A percentile compares a stretch with the other conserved stretches of the same genome.
Evolutionary conservation across 2,888 invertebrate species (phyloP).

Genomic region (Pinctada fucata): DNA sequence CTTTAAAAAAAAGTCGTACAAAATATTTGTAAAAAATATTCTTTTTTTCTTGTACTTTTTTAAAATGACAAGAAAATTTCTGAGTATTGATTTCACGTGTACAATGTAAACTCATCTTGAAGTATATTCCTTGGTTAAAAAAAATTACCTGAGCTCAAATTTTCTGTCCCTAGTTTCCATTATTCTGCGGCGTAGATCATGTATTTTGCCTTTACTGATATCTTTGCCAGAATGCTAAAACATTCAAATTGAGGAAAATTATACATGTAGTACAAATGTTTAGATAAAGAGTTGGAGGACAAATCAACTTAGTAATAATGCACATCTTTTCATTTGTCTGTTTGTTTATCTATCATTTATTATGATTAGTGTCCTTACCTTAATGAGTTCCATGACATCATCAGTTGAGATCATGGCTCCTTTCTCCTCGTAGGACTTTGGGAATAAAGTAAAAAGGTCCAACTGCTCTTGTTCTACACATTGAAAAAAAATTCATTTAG

Average conservation of each 20-base stretch:
- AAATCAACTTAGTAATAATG: no score
- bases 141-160: constrained; percentile 29
- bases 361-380: constrained; percentile 19
- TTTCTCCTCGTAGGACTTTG: constrained; percentile 34
- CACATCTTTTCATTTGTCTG: background rate
- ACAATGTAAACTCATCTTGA: no score
- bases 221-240: constrained; percentile 29
- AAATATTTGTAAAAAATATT: no score
- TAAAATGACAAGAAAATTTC: no score
- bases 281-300: no score
- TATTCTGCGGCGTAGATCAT: constrained; percentile 17
- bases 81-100: no score
- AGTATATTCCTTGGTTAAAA: no score
- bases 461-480: constrained; percentile 13
- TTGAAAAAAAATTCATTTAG: no score
- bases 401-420: constrained; percentile 30
- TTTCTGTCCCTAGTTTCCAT: constrained; percentile 22
- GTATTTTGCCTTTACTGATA: constrained; percentile 19
- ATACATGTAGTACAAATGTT: background rate
- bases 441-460: constrained; percentile 27
- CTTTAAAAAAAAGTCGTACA: no score
- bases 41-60: no score
- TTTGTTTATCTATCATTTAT: background rate
- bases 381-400: constrained; percentile 32
- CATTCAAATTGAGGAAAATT: no score